These are phyloP conservation scores for Acronicta leporina DNA, from an alignment of 2,888 invertebrate genomes.

Conservation along the genomic window DNA sequence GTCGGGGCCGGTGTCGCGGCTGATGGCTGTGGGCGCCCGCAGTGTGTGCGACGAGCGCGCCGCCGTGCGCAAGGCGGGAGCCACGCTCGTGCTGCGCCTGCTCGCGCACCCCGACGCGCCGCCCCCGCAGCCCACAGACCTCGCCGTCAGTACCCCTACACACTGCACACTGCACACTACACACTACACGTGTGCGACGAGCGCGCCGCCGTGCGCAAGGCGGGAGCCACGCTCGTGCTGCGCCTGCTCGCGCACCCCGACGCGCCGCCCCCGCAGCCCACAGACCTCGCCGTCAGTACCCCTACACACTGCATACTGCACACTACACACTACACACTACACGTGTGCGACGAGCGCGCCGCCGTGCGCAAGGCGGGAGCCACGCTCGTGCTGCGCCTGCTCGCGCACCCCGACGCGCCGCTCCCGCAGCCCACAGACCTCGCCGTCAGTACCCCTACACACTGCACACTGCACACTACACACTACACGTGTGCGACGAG, in stretches of 20 bases:
- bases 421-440: too few relatives aligned
- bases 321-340: too few relatives aligned
- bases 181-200: constrained; percentile 74
- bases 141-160: constrained; percentile 53
- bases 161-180: neutral
- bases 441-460: too few relatives aligned
- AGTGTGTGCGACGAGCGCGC: constrained; percentile 82
- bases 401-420: too few relatives aligned
- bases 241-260: constrained; percentile 61
- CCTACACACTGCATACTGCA: too few relatives aligned
- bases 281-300: constrained; percentile 61
- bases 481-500: too few relatives aligned
- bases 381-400: too few relatives aligned
- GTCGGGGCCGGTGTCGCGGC: constrained; percentile 63
- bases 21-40: constrained; percentile 74
- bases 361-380: too few relatives aligned
- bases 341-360: too few relatives aligned
- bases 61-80: constrained; percentile 77
- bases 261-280: constrained; percentile 33
- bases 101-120: constrained; percentile 50
- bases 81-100: constrained; percentile 71
- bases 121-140: constrained; percentile 52
- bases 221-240: constrained; percentile 74
- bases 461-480: too few relatives aligned
- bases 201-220: constrained; percentile 78